Conservation (phyloP, 2,888 invertebrate genomes). For the Dione vanillae region DNA sequence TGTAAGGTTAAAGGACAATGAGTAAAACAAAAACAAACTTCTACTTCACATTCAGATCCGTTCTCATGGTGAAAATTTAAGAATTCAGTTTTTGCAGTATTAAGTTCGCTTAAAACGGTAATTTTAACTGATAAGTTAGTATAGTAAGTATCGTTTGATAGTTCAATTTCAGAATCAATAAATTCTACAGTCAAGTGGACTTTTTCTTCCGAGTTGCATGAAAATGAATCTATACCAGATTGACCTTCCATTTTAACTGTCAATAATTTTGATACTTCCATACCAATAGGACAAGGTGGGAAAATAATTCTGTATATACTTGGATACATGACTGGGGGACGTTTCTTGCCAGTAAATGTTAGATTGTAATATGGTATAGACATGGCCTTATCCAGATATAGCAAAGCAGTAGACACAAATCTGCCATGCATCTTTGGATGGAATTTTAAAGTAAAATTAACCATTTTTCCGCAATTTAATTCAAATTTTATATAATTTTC, state of each 20-base stretch:
- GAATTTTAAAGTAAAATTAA: slow-evolving; percentile 61
- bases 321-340: slow-evolving; percentile 62
- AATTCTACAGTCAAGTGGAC: slow-evolving; percentile 58
- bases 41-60: slow-evolving; percentile 69
- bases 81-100: slow-evolving; percentile 56
- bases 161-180: slow-evolving; percentile 49
- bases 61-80: slow-evolving; percentile 62
- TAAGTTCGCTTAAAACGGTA: slow-evolving; percentile 53
- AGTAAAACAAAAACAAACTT: slow-evolving; percentile 70
- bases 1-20: slow-evolving; percentile 72
- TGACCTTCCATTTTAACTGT: slow-evolving; percentile 60
- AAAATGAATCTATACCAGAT: slow-evolving; percentile 59
- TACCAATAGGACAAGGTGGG: slow-evolving; percentile 66
- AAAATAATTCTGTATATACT: slow-evolving; percentile 66
- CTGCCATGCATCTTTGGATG: slow-evolving; percentile 70
- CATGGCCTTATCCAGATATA: slow-evolving; percentile 73
- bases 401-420: slow-evolving; percentile 66
- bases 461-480: slow-evolving; percentile 56
- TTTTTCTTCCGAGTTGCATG: slow-evolving; percentile 62
- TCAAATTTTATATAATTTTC: slow-evolving; percentile 70
- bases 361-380: slow-evolving; percentile 71
- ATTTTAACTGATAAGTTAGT: slow-evolving; percentile 64
- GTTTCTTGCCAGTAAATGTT: slow-evolving; percentile 68
- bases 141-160: slow-evolving; percentile 49
- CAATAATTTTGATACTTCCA: slow-evolving; percentile 54